Evolutionary conservation across 2,888 invertebrate species (phyloP).

Genomic region (Drosophila helvetica): DNA sequence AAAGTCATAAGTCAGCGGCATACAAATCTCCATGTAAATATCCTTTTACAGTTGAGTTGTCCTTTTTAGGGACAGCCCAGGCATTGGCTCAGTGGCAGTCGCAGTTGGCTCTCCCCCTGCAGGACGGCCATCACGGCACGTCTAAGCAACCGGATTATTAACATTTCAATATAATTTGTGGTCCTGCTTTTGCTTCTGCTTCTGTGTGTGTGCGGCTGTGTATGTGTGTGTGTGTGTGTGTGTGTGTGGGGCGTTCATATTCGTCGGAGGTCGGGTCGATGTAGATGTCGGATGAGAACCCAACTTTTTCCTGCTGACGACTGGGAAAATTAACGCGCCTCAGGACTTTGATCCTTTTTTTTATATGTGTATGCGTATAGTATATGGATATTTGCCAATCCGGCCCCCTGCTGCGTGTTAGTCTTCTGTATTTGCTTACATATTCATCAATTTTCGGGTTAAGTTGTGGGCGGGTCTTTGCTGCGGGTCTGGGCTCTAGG

Average conservation of each 20-base stretch:
- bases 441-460: conserved; percentile 77
- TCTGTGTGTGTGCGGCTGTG: background rate
- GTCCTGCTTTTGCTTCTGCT: background rate
- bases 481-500: background rate
- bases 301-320: conserved; percentile 78
- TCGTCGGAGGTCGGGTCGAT: background rate
- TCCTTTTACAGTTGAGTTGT: conserved; percentile 73
- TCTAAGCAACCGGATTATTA: conserved; percentile 80
- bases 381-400: conserved; percentile 47
- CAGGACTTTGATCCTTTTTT: conserved; percentile 75
- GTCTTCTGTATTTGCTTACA: conserved; percentile 73
- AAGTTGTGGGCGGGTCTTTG: conserved; percentile 63
- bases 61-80: conserved; percentile 48
- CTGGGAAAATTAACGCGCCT: conserved; percentile 74
- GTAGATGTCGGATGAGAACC: background rate
- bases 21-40: conserved; percentile 79
- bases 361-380: conserved; percentile 12
- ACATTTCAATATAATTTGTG: conserved; percentile 80
- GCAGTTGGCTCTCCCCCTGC: conserved; percentile 5
- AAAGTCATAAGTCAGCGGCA: conserved; percentile 80
- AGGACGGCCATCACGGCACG: conserved; percentile 53
- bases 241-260: conserved; percentile 23
- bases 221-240: background rate
- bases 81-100: conserved; percentile 9
- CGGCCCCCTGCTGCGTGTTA: conserved; percentile 42